phyloP scores from a whole-genome alignment of 2,797 vertebrate genomes.

The Rhabdophis nuchalis region DNA sequence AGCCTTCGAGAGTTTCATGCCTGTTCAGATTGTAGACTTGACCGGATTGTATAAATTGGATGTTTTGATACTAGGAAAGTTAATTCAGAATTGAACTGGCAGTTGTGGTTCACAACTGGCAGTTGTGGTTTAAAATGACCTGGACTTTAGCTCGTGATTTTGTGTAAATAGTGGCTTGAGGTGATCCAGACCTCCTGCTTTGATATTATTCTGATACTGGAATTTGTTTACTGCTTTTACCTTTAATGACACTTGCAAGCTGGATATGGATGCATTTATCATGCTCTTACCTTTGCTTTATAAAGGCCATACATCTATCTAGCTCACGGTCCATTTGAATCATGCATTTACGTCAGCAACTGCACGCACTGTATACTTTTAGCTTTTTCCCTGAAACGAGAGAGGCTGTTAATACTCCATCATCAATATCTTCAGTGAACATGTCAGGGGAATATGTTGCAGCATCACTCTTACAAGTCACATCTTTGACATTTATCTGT shows the following conservation, averaged over 20 bases:
- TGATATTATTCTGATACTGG: conserved; percentile 1
- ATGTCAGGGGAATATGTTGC: background rate
- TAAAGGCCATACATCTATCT: background rate
- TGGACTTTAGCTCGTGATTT: background rate
- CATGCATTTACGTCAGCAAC: background rate
- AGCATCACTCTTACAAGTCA: background rate
- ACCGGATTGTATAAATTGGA: background rate
- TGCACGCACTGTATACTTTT: background rate
- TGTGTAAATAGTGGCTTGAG: conserved; percentile 10
- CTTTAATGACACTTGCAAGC: background rate
- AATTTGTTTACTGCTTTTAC: conserved; percentile 1
- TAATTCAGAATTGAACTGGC: background rate
- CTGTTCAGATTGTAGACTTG: background rate
- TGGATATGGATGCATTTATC: background rate
- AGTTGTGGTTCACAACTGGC: background rate
- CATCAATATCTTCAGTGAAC: background rate
- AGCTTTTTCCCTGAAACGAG: background rate
- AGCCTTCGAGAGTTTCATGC: background rate
- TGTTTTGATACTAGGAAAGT: background rate
- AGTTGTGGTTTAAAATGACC: background rate
- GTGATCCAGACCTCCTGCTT: background rate
- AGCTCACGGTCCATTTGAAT: background rate
- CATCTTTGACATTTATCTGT: background rate
- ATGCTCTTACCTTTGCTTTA: background rate
- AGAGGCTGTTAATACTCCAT: background rate